Evolutionary conservation across 2,888 invertebrate species (phyloP).

Genomic region (Pecten maximus): DNA sequence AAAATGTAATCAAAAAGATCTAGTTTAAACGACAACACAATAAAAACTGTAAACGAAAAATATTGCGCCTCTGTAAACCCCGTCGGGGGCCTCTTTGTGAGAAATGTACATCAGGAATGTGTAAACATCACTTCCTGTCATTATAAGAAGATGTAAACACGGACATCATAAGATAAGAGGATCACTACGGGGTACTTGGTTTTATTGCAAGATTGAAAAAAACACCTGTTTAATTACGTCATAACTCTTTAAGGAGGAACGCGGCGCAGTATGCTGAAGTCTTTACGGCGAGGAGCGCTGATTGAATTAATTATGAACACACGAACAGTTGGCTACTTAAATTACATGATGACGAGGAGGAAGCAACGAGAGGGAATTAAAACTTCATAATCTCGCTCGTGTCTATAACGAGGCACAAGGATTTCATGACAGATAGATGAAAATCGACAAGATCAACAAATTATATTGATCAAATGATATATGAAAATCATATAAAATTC

Average conservation of each 20-base stretch:
- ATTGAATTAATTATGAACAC: neutral
- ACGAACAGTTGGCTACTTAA: neutral
- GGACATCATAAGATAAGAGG: constrained; percentile 21
- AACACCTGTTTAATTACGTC: constrained; percentile 33
- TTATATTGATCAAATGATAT: too few species aligned
- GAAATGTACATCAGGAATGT: neutral
- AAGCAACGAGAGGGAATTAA: neutral
- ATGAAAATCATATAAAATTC: too few species aligned
- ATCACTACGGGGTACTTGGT: neutral
- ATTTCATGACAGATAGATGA: neutral
- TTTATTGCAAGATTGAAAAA: neutral
- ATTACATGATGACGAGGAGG: neutral
- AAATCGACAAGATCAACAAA: too few species aligned
- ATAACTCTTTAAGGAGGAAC: neutral
- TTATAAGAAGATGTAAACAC: constrained; percentile 8
- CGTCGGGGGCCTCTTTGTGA: neutral
- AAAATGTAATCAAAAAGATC: neutral
- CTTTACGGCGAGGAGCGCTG: neutral
- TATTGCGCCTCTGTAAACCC: neutral
- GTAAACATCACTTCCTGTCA: constrained; percentile 25
- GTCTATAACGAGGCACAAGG: neutral
- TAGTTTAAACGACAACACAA: neutral
- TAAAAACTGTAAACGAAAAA: neutral
- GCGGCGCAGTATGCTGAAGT: neutral
- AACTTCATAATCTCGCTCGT: too few species aligned